phyloP scores from a whole-genome alignment of 2,888 invertebrate genomes.

The Apamea anceps region DNA sequence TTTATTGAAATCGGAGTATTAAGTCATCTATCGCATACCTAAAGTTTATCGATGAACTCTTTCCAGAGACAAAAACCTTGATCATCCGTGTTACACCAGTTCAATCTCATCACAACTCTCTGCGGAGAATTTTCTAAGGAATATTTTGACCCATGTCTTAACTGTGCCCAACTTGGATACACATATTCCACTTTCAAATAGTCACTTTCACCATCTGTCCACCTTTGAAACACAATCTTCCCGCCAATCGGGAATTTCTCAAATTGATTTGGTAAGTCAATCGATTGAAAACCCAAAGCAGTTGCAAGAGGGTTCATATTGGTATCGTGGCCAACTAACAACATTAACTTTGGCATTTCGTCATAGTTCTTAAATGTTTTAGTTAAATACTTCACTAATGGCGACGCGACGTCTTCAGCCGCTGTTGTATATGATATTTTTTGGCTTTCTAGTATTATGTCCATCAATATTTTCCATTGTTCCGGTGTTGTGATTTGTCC shows the following conservation, averaged over 20 bases:
- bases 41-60: slow-evolving; percentile 52
- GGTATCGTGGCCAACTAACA: slow-evolving; percentile 59
- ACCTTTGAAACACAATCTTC: slow-evolving; percentile 61
- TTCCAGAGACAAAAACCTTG: slow-evolving; percentile 55
- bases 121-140: slow-evolving; percentile 41
- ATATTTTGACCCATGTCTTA: slow-evolving; percentile 44
- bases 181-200: slow-evolving; percentile 62
- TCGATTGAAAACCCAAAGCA: slow-evolving; percentile 44
- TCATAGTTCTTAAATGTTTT: slow-evolving; percentile 45
- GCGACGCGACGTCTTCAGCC: slow-evolving; percentile 38
- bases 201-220: slow-evolving; percentile 53
- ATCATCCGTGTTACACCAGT: slow-evolving; percentile 47
- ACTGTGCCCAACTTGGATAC: slow-evolving; percentile 51
- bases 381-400: slow-evolving; percentile 37
- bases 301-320: slow-evolving; percentile 47
- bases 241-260: slow-evolving; percentile 60
- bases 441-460: slow-evolving; percentile 40
- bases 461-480: slow-evolving; percentile 43
- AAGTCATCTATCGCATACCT: not conserved
- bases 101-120: slow-evolving; percentile 46
- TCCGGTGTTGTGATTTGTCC: slow-evolving; percentile 47
- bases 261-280: slow-evolving; percentile 50
- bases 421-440: slow-evolving; percentile 35
- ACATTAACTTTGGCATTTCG: slow-evolving; percentile 47
- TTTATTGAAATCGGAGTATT: not conserved